Evolutionary conservation across 2,888 invertebrate species (phyloP).

Genomic region (Morpho deidamia): DNA sequence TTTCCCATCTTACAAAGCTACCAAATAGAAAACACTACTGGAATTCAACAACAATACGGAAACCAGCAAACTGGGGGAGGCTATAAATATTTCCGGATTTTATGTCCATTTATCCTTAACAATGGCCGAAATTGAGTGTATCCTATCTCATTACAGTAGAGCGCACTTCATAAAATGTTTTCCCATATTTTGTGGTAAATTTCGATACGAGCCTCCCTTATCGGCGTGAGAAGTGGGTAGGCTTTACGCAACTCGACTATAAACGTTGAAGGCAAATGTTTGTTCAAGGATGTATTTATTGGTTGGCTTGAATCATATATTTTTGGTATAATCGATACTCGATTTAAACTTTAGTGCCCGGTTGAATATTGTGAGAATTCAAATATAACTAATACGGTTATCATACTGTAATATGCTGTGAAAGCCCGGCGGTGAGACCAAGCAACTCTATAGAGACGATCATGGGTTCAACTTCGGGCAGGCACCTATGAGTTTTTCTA

Average conservation of each 20-base stretch:
- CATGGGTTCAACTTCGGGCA: too few species aligned
- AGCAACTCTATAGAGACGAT: too few species aligned
- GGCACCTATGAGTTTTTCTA: too few species aligned
- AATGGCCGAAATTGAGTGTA: conserved; percentile 38
- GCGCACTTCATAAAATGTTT: conserved; percentile 39
- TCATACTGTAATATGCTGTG: too few species aligned
- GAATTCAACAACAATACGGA: conserved; percentile 28
- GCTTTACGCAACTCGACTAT: conserved; percentile 24
- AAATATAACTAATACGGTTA: too few species aligned
- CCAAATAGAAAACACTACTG: conserved; percentile 29
- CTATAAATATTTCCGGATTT: conserved; percentile 39
- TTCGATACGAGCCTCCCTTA: conserved; percentile 29
- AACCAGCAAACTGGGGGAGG: conserved; percentile 28
- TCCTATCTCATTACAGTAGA: conserved; percentile 40
- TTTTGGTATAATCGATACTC: not conserved
- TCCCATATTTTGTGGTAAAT: conserved; percentile 33
- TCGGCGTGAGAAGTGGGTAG: conserved; percentile 29
- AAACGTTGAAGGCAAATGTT: conserved; percentile 22
- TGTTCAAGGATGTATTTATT: conserved; percentile 6
- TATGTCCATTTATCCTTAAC: conserved; percentile 39
- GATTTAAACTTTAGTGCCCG: not conserved
- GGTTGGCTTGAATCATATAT: not conserved
- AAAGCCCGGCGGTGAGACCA: too few species aligned
- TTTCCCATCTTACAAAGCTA: conserved; percentile 25
- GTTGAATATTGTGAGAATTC: not conserved